Evolutionary conservation across 2,888 invertebrate species (phyloP), one percentile per base, ranked within the genome.

Genomic region (Mesorhabditis belari): DNA sequence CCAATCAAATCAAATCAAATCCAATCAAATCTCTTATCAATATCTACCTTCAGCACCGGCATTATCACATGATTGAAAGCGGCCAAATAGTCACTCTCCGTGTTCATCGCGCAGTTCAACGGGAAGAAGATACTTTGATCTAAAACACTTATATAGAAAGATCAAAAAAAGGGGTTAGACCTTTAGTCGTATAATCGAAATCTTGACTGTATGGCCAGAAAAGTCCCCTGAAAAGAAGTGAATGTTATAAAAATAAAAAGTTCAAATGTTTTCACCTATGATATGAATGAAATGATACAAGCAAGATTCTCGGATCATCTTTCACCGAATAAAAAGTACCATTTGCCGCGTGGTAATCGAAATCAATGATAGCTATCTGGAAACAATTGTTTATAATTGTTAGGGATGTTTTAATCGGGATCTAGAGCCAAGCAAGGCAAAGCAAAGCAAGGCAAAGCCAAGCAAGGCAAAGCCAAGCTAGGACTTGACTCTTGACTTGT

Each of bases 121-220:
- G 94, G 90, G 64, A 96, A 87, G 85, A 96, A 96, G 51, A 96
- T 90, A 83, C 90, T 95, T 85, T 87, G 92, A 57, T 95, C 96
- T 66, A 58, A 21, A 53, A 49, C 27, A 17, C 53, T 26, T 19
- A 23, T n/a, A 19, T 50, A 35, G 44, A 35, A 35, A 35, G n/a
- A 35, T 55, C 28, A 6, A 25, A 5, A n/a, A 57, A 52, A 52
- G 28, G 21, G 19, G 17, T n/a, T 21, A 3, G 17, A 65, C 67
- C 60, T 12, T 51, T 35, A 1, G 67, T 68, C 12, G 58, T 61
- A 51, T 67, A 73, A 54, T 71, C 68, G 55, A 58, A 71, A 21
- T 67, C 65, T 21, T 52, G 57, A 23, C 62, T 62, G 57, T 64
- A 73, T 5, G 74, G 74, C 74, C 74, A 74, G 59, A 73, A 73